A percentile compares a stretch with the other conserved stretches of the same genome.
phyloP scores from a whole-genome alignment of 2,797 vertebrate genomes.

The Sebastolobus alascanus region DNA sequence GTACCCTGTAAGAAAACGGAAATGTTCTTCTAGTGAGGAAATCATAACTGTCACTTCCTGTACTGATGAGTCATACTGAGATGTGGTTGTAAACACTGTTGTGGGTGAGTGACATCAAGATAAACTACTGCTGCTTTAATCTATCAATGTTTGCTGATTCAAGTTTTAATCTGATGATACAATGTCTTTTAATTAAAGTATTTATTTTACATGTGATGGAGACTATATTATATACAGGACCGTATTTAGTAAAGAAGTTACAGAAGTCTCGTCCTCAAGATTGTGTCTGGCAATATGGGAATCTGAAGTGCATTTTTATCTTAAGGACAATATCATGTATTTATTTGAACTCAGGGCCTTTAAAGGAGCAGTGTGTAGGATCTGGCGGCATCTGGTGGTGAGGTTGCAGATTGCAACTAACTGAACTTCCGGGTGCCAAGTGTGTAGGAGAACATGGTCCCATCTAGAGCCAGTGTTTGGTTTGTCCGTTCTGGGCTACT shows the following conservation, averaged over 20 bases:
- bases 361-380: neutral
- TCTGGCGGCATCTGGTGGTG: too few species aligned
- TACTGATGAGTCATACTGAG: constrained; percentile 57
- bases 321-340: neutral
- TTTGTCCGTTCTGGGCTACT: too few species aligned
- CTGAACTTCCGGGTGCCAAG: too few species aligned
- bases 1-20: constrained; percentile 30
- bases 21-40: constrained; percentile 42
- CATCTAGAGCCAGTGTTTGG: too few species aligned
- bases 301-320: neutral
- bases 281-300: neutral
- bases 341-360: neutral
- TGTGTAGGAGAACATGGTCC: too few species aligned
- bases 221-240: neutral
- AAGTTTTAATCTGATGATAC: neutral
- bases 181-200: neutral
- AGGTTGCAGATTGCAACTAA: too few species aligned
- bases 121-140: neutral
- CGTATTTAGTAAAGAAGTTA: neutral
- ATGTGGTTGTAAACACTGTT: constrained; percentile 1
- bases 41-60: constrained; percentile 69
- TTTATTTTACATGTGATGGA: neutral
- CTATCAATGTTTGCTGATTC: neutral
- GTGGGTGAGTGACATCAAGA: neutral
- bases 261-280: neutral